Conservation (phyloP, 2,113 vertebrate species). For the Pygoscelis adeliae region DNA sequence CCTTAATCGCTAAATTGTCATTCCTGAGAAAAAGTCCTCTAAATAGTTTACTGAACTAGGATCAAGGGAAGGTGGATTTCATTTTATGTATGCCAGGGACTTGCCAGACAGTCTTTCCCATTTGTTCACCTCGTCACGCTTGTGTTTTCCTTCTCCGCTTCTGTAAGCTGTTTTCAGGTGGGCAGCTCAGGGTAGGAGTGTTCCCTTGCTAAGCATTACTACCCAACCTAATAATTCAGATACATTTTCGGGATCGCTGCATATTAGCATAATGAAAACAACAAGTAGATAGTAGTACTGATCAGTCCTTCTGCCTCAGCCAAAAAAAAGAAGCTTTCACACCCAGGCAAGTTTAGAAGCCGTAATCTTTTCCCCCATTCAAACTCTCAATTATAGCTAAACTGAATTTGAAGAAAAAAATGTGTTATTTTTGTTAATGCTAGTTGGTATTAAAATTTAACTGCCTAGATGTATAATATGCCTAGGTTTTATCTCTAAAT, state of each 20-base stretch:
- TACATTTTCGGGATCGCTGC: rapidly evolving
- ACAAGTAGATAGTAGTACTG: not conserved
- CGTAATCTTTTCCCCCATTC: not conserved
- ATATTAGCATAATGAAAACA: not conserved
- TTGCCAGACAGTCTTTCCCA: not conserved
- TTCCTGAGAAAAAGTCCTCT: not conserved
- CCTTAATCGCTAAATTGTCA: not conserved
- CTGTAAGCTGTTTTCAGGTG: not conserved
- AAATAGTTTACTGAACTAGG: not conserved
- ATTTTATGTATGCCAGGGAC: not conserved
- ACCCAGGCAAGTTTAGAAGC: not conserved
- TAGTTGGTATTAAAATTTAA: not conserved
- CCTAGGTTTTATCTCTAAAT: not conserved
- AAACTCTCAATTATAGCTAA: not conserved
- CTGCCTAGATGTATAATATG: not conserved
- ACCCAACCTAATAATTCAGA: not conserved
- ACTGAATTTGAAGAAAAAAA: not conserved
- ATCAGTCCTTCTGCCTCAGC: not conserved
- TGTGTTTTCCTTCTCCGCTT: not conserved
- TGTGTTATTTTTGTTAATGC: not conserved
- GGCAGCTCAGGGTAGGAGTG: not conserved
- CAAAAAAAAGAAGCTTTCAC: not conserved
- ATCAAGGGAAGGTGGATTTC: not conserved
- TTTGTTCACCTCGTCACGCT: not conserved
- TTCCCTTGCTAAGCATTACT: not conserved